Base-by-base conservation (phyloP, 2,888 invertebrate species). In the Urechis unicinctus region DNA sequence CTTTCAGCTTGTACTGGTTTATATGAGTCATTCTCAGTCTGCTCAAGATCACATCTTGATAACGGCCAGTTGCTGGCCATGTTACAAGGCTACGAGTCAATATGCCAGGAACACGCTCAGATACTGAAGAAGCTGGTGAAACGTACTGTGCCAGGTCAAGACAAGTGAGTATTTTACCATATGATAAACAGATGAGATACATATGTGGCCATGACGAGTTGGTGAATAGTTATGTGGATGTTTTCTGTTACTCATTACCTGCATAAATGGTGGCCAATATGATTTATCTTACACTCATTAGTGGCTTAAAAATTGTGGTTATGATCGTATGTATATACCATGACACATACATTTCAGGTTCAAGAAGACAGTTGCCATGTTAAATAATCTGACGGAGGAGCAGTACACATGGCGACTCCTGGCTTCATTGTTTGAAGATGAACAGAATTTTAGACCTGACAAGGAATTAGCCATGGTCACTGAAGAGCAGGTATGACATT, bases 321-420 rank as follows among this genome's bases (percentile, higher is more conserved):
- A 36, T 17, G 17, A 36, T 36, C 9, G 9, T 36, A 36, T 9
- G 36, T 36, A 13, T 36, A 36, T 13, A 36, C 17, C 9, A 36
- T 36, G 17, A 36, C 36, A 13, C 17, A 36, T 36, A 13, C 36
- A 13, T 36, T 36, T 9, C 50, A 57, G 57, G 46, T 45, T 50
- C 22, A 22, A 13, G 43, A 30, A 42, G 25, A 54, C 55, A 1
- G 13, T 47, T 30, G 55, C 45, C n/a, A 41, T 59, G 52, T 50
- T 69, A 31, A 65, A 70, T n/a, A 56, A 70, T 30, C 66, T 94
- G 41, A 86, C 87, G 60, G 86, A 87, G 68, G 95, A 95, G 74
- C 84, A 88, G 31, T 88, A 90, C 69, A 92, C 90, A 0, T 95
- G 94, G 94, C 84, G 89, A 65, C 81, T 95, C 26, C 72, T 94